Base-by-base conservation (phyloP, 2,888 invertebrate species). In the Drosophila sordidula region DNA sequence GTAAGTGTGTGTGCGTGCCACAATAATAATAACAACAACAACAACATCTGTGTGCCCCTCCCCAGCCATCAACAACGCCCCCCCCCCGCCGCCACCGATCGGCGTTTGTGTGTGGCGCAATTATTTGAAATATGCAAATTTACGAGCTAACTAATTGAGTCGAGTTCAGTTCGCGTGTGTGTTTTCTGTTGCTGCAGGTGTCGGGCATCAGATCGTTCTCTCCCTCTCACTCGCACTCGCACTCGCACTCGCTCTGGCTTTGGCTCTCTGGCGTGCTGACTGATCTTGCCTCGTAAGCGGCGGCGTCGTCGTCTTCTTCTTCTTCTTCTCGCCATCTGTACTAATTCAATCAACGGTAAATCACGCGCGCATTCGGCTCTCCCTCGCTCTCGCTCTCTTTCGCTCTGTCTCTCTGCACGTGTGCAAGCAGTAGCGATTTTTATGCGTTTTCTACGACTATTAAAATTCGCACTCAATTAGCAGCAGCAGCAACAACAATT, bases 131-230 rank as follows among this genome's bases (percentile, higher is more conserved):
- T 78, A 87, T 88, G 81, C 84, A 80, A 87, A 86, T 89, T 81
- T 81, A 87, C 84, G 89, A 86, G 78, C 82, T 88, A 80, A 87
- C 78, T 87, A 87, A 87, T 87, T 85, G 85, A 87, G 89, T 87
- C 68, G 70, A 73, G 80, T 74, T 66, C 56, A 72, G 63, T 61
- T 56, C 52, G 55, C 69, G 65, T 62, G 47, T 55, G 76, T 61
- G 6, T 29, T 29, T 39, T 58, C 51, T 80, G 80, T 74, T 82
- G 80, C 68, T 78, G 83, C 78, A 83, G 83, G 82, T 82, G 84
- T 87, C 75, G 73, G 50, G n/a, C 57, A 51, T 55, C 42, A 49
- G 45, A 18, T 69, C 34, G 39, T 50, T 36, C 46, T 16, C 36
- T 42, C 29, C 29, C 49, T 38, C 47, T 26, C 22, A 9, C 38